Evolutionary conservation across 1,140 invertebrate species (phyloP).

Genomic region (Saccostrea cuccullata): DNA sequence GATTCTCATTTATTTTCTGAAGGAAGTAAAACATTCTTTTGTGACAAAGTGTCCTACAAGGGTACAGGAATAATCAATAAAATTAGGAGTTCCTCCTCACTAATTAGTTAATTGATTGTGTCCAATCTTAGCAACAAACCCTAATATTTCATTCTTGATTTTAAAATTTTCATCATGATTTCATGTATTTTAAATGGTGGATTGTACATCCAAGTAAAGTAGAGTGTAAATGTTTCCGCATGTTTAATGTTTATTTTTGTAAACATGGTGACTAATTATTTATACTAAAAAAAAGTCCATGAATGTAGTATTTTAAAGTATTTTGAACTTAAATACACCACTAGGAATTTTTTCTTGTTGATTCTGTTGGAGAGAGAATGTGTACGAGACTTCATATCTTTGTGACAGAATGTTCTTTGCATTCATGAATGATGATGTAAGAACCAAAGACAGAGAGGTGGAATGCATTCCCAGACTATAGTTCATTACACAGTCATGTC

Average conservation of each 20-base stretch:
- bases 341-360: neutral
- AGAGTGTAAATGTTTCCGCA: too few relatives aligned
- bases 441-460: neutral
- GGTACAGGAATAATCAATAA: too few relatives aligned
- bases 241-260: neutral
- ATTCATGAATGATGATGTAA: constrained; percentile 7
- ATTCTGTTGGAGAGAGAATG: neutral
- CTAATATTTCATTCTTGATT: too few relatives aligned
- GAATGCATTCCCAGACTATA: neutral
- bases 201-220: too few relatives aligned
- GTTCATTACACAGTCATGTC: neutral
- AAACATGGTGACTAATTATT: neutral
- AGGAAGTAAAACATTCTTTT: too few relatives aligned
- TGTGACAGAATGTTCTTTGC: neutral
- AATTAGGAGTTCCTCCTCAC: too few relatives aligned
- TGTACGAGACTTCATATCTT: neutral
- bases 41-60: too few relatives aligned
- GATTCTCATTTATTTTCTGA: too few relatives aligned
- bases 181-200: too few relatives aligned
- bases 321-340: neutral
- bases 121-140: too few relatives aligned
- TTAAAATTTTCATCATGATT: too few relatives aligned
- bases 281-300: neutral
- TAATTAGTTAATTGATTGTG: too few relatives aligned
- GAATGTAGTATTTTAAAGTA: neutral